Conservation (phyloP, 2,888 invertebrate genomes). For the Leptopterna dolabrata region DNA sequence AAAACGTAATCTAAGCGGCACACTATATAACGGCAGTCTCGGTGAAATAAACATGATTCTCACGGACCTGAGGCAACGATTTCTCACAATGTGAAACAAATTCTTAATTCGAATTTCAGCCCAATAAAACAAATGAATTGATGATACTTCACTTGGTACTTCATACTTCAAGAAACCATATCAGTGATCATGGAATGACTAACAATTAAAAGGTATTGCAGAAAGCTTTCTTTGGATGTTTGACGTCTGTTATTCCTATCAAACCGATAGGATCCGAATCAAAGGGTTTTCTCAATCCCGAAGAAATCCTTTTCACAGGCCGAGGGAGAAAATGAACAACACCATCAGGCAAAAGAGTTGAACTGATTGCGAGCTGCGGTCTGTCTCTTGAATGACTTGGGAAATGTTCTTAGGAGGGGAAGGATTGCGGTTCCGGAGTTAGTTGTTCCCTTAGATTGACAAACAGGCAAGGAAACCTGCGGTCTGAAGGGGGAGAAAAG, state of each 20-base stretch:
- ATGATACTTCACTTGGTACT: too few relatives aligned
- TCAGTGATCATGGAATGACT: too few relatives aligned
- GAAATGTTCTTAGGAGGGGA: not conserved
- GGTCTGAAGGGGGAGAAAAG: not conserved
- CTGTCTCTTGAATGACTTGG: not conserved
- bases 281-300: not conserved
- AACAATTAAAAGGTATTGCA: too few relatives aligned
- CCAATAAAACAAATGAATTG: too few relatives aligned
- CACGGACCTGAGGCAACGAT: too few relatives aligned
- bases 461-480: not conserved
- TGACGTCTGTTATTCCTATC: not conserved
- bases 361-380: not conserved
- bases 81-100: too few relatives aligned
- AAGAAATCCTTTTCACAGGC: not conserved
- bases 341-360: not conserved
- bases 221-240: too few relatives aligned
- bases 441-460: not conserved
- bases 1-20: too few relatives aligned
- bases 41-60: too few relatives aligned
- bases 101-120: too few relatives aligned
- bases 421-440: not conserved
- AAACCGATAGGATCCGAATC: not conserved
- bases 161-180: too few relatives aligned
- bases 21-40: too few relatives aligned
- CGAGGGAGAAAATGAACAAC: not conserved